These are phyloP conservation scores for Halocaridina rubra DNA, from an alignment of 2,888 invertebrate genomes.

Conservation along the genomic window DNA sequence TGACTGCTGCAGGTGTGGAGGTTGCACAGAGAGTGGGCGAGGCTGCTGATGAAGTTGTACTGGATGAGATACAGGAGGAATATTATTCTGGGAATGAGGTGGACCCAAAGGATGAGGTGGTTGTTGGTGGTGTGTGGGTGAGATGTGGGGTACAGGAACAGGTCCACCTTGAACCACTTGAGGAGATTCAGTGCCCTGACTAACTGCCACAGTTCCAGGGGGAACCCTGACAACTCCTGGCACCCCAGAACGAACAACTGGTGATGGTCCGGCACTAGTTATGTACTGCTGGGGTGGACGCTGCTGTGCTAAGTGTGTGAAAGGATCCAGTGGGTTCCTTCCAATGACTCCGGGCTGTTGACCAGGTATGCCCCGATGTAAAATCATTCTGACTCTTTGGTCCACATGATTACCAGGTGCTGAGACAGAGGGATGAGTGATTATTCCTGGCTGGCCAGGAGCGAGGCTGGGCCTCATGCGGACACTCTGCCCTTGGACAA, in stretches of 20 bases:
- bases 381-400: conserved; percentile 73
- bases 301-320: conserved; percentile 64
- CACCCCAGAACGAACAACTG: conserved; percentile 30
- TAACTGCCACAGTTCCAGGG: conserved; percentile 37
- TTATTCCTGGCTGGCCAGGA: conserved; percentile 24
- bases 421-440: conserved; percentile 28
- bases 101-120: conserved; percentile 64
- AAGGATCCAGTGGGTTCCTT: conserved; percentile 72
- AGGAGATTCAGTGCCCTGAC: conserved; percentile 45
- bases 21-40: conserved; percentile 65
- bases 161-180: conserved; percentile 66
- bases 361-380: conserved; percentile 78
- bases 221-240: conserved; percentile 38
- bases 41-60: conserved; percentile 65
- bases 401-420: conserved; percentile 58
- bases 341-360: conserved; percentile 69
- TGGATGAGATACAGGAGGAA: conserved; percentile 18
- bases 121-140: conserved; percentile 65
- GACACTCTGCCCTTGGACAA: conserved; percentile 6
- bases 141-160: conserved; percentile 66
- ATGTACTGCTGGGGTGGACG: conserved; percentile 49
- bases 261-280: background rate
- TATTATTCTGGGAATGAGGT: conserved; percentile 31
- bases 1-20: conserved; percentile 10
- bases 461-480: conserved; percentile 36